These are phyloP conservation scores for Athene cunicularia DNA, from an alignment of 2,113 vertebrate genomes.

Conservation along the genomic window DNA sequence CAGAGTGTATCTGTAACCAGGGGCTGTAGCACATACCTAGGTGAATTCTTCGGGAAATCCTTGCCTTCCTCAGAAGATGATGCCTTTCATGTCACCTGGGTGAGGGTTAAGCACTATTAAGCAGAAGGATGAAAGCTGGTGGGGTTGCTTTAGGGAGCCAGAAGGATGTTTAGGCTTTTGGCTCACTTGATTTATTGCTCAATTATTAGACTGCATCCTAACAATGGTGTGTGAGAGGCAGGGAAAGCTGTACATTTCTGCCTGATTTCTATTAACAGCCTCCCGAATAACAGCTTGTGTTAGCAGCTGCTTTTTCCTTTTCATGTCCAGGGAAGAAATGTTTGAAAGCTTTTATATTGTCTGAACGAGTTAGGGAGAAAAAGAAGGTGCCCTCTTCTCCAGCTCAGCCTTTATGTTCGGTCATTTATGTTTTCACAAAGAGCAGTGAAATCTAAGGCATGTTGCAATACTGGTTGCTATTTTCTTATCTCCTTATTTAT, in stretches of 20 bases:
- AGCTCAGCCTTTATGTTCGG: not conserved
- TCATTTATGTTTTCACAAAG: conserved; percentile 5
- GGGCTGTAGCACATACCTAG: not conserved
- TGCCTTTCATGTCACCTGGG: not conserved
- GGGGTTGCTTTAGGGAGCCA: not conserved
- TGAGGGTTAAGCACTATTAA: not conserved
- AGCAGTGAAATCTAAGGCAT: not conserved
- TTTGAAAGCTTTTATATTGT: conserved; percentile 33
- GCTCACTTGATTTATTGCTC: conserved; percentile 45
- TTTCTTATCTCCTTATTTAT: conserved; percentile 23
- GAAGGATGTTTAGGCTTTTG: conserved; percentile 6
- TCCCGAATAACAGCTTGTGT: not conserved
- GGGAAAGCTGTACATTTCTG: conserved; percentile 5
- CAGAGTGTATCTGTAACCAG: not conserved
- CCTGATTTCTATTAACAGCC: conserved; percentile 18
- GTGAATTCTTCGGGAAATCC: conserved; percentile 21
- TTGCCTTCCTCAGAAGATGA: conserved; percentile 22
- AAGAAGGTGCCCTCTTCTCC: not conserved
- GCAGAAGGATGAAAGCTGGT: not conserved
- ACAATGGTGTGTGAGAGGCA: not conserved
- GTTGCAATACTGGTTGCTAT: not conserved
- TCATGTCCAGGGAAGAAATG: not conserved
- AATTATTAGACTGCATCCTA: not conserved
- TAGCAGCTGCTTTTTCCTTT: conserved; percentile 33
- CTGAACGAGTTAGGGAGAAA: not conserved